phyloP scores from a whole-genome alignment of 1,140 invertebrate species.

The Pectinophora gossypiella region DNA sequence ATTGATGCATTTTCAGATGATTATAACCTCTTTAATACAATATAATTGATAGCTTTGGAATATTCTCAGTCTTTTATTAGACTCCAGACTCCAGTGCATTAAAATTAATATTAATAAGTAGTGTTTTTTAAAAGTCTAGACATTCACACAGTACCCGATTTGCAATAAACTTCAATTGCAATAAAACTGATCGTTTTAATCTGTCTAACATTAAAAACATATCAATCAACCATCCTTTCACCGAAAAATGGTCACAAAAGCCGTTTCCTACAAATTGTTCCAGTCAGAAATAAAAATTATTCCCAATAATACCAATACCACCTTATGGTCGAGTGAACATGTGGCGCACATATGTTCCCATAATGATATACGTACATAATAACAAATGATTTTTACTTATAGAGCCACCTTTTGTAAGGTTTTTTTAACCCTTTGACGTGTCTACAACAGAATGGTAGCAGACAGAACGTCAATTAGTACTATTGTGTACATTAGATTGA shows the following conservation, averaged over 20 bases:
- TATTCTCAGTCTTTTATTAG: too few relatives aligned
- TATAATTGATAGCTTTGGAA: too few relatives aligned
- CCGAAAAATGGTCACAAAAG: neutral
- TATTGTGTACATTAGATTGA: neutral
- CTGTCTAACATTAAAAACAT: too few relatives aligned
- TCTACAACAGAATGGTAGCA: neutral
- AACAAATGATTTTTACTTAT: neutral
- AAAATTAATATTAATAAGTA: too few relatives aligned
- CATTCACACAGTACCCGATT: too few relatives aligned
- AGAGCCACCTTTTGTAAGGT: neutral
- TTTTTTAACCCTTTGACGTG: neutral
- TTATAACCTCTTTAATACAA: too few relatives aligned
- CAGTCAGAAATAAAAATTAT: neutral
- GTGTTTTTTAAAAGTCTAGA: too few relatives aligned
- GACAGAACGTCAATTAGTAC: neutral
- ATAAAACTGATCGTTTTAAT: too few relatives aligned
- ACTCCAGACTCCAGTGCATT: too few relatives aligned
- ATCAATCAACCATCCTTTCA: neutral
- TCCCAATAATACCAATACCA: neutral
- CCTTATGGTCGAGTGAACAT: neutral
- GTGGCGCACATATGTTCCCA: conserved; percentile 1
- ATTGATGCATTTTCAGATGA: too few relatives aligned
- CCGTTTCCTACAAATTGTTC: neutral
- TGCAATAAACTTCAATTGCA: too few relatives aligned
- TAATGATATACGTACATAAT: conserved; percentile 1